Evolutionary conservation across 2,797 vertebrate genomes (phyloP).

Genomic region (Neostethus bicornis): DNA sequence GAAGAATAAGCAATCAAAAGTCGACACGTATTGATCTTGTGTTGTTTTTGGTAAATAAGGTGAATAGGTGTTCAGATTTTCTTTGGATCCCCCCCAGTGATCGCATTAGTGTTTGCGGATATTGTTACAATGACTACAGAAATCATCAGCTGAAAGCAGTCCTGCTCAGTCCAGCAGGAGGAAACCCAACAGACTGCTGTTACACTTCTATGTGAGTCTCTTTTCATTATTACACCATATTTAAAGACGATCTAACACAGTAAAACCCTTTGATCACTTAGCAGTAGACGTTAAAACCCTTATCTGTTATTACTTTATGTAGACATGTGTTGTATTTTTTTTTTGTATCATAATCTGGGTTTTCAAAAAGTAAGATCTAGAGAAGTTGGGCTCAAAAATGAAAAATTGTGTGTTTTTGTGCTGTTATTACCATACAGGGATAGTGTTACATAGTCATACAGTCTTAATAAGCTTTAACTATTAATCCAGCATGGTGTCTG

Average conservation of each 20-base stretch:
- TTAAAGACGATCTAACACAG: conserved; percentile 72
- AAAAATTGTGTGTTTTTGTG: neutral
- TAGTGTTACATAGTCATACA: neutral
- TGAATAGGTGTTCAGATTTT: rapidly evolving
- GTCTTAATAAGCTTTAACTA: neutral
- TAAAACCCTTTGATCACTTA: conserved; percentile 68
- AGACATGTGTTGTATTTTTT: conserved; percentile 18
- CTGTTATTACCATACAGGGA: neutral
- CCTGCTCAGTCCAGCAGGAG: conserved; percentile 43
- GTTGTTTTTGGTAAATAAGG: rapidly evolving
- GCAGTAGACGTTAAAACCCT: conserved; percentile 53
- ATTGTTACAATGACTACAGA: conserved; percentile 66
- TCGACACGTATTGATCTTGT: rapidly evolving
- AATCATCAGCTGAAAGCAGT: conserved; percentile 61
- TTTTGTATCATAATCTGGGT: conserved; percentile 21
- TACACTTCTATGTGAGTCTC: conserved; percentile 21
- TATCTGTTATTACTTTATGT: conserved; percentile 15
- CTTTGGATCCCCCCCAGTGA: neutral
- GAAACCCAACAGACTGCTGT: conserved; percentile 36
- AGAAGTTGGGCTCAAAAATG: neutral
- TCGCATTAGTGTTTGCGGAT: conserved; percentile 63
- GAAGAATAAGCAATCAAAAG: rapidly evolving
- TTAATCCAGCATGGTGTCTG: neutral
- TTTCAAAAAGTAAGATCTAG: conserved; percentile 21
- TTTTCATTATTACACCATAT: conserved; percentile 8